Percentiles rank a stretch among this genome's conserved stretches.
Conservation (phyloP, 2,113 vertebrate genomes). For the Drymodes brunneopygia region DNA sequence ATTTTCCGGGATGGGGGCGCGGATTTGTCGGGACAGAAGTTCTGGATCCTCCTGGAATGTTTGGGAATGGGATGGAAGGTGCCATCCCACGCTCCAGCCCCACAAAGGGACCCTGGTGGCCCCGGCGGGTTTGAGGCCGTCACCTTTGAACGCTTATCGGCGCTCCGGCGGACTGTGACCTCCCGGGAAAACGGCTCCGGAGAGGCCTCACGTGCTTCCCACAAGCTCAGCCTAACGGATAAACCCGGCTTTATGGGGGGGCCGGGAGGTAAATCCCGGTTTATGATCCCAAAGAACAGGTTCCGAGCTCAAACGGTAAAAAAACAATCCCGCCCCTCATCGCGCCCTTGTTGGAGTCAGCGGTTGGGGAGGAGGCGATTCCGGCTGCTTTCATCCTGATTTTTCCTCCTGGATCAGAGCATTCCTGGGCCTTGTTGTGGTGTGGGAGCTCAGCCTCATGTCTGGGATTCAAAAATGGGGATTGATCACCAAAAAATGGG, state of each 20-base stretch:
- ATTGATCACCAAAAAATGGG: background rate
- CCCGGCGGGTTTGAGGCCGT: background rate
- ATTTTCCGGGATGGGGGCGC: background rate
- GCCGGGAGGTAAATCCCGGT: background rate
- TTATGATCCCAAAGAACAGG: background rate
- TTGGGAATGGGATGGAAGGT: background rate
- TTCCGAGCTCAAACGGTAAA: background rate
- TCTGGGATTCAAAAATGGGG: background rate
- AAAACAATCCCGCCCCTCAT: background rate
- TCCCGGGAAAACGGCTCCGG: background rate
- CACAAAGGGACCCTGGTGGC: background rate
- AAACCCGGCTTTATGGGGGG: background rate
- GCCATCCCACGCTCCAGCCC: background rate
- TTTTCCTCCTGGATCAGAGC: background rate
- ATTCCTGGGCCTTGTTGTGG: background rate
- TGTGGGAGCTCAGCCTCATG: background rate
- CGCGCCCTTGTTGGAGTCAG: rapidly evolving
- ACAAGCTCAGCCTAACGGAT: background rate
- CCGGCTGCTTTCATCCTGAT: background rate
- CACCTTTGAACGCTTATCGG: background rate
- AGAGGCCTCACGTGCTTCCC: background rate
- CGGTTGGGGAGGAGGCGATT: background rate
- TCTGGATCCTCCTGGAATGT: background rate
- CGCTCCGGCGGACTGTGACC: background rate
- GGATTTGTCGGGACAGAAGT: background rate